phyloP scores from a whole-genome alignment of 2,113 vertebrate species.

The Neoarius graeffei region DNA sequence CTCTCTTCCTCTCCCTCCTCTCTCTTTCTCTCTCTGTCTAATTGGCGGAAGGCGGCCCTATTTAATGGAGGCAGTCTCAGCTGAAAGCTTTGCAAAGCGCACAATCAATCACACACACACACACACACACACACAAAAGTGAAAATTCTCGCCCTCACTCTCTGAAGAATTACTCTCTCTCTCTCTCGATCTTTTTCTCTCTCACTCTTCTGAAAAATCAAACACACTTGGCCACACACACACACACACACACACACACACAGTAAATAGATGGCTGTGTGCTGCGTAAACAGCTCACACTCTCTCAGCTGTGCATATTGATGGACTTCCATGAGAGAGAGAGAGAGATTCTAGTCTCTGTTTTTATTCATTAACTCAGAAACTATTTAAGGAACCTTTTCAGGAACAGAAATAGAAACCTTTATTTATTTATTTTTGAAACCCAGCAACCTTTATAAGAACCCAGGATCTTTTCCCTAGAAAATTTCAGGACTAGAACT shows the following conservation, averaged over 20 bases:
- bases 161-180: not conserved
- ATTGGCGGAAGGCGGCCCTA: conserved; percentile 44
- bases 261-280: conserved; percentile 10
- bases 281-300: conserved; percentile 3
- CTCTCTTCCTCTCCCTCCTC: conserved; percentile 2
- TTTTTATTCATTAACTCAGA: not conserved
- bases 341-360: not conserved
- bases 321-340: not conserved
- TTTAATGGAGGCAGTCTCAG: conserved; percentile 52
- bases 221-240: conserved; percentile 1
- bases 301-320: conserved; percentile 6
- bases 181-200: conserved; percentile 5
- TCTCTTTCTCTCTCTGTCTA: conserved; percentile 9
- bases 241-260: not conserved
- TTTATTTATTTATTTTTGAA: too few species aligned
- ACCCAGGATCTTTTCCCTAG: not conserved
- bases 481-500: not conserved
- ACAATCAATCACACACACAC: conserved; percentile 37
- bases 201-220: conserved; percentile 13
- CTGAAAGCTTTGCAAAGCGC: conserved; percentile 50
- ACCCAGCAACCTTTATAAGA: not conserved
- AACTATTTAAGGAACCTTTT: not conserved
- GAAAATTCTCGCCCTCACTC: not conserved
- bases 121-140: not conserved
- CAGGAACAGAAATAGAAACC: not conserved